These are phyloP conservation scores for Diceros bicornis DNA, from an alignment of 2,797 vertebrate genomes.

Conservation along the genomic window DNA sequence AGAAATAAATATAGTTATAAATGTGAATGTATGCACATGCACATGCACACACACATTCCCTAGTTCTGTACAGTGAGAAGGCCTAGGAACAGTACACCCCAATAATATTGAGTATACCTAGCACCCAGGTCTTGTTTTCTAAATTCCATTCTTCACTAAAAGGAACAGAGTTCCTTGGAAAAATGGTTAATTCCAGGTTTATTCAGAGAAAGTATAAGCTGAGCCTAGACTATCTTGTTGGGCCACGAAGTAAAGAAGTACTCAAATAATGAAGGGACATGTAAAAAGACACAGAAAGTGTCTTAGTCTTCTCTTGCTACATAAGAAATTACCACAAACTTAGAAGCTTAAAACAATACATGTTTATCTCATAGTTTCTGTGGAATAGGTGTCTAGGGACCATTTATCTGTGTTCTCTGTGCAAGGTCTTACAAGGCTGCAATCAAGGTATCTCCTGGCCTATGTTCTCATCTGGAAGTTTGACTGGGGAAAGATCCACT, in stretches of 20 bases:
- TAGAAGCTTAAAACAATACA: conserved; percentile 12
- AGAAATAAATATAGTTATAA: not conserved
- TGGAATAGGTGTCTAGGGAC: not conserved
- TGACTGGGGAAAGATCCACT: not conserved
- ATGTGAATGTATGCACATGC: not conserved
- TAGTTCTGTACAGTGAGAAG: not conserved
- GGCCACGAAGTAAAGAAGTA: not conserved
- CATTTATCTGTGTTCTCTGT: not conserved
- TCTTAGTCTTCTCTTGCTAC: not conserved
- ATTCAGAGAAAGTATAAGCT: not conserved
- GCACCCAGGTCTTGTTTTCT: not conserved
- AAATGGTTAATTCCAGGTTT: not conserved
- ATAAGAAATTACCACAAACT: not conserved
- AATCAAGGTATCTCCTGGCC: not conserved
- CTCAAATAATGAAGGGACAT: not conserved
- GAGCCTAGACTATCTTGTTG: not conserved
- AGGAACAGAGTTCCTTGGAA: not conserved
- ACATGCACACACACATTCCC: not conserved
- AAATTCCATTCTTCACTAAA: conserved; percentile 38
- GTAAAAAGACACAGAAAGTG: not conserved
- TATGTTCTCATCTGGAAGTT: not conserved
- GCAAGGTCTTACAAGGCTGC: not conserved
- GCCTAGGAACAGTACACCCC: not conserved
- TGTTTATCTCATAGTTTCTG: not conserved
- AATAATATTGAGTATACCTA: not conserved